These are phyloP conservation scores for Platygyra sinensis DNA, from an alignment of 64 coral and sea anemone genomes.

Conservation along the genomic window DNA sequence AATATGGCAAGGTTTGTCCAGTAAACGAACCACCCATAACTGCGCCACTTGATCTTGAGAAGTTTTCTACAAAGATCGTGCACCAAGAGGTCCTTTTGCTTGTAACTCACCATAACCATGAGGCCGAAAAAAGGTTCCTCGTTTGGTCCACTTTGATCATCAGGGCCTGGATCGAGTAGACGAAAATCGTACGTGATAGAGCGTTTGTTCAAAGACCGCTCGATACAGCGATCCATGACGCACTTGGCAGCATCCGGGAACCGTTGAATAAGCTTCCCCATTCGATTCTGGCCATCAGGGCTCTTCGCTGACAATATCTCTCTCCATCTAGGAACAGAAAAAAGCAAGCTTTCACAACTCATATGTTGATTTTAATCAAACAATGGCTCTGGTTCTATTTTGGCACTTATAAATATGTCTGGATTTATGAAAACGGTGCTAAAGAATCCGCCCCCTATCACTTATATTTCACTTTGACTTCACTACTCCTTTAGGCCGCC, in stretches of 20 bases:
- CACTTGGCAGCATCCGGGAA: constrained; percentile 71
- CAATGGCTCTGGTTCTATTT: no score
- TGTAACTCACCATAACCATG: constrained; percentile 46
- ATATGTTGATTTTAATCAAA: no score
- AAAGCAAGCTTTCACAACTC: background rate
- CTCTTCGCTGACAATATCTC: constrained; percentile 54
- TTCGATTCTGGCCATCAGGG: constrained; percentile 55
- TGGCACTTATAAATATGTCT: no score
- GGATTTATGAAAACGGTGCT: no score
- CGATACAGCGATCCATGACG: constrained; percentile 83
- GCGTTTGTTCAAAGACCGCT: background rate
- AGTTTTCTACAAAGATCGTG: constrained; percentile 65
- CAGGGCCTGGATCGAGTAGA: constrained; percentile 65
- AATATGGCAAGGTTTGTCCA: constrained; percentile 45
- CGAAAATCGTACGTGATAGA: constrained; percentile 63
- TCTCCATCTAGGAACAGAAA: constrained; percentile 34
- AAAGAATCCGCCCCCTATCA: no score
- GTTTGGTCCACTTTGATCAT: constrained; percentile 31
- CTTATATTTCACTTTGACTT: no score
- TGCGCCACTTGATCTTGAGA: constrained; percentile 58
- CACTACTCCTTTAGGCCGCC: no score
- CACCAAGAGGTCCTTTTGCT: constrained; percentile 47
- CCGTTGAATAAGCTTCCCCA: constrained; percentile 67
- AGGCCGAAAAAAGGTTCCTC: constrained; percentile 27
- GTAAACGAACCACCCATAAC: constrained; percentile 58